These are phyloP conservation scores for Psophia crepitans DNA, from an alignment of 2,113 vertebrate genomes.

Conservation along the genomic window DNA sequence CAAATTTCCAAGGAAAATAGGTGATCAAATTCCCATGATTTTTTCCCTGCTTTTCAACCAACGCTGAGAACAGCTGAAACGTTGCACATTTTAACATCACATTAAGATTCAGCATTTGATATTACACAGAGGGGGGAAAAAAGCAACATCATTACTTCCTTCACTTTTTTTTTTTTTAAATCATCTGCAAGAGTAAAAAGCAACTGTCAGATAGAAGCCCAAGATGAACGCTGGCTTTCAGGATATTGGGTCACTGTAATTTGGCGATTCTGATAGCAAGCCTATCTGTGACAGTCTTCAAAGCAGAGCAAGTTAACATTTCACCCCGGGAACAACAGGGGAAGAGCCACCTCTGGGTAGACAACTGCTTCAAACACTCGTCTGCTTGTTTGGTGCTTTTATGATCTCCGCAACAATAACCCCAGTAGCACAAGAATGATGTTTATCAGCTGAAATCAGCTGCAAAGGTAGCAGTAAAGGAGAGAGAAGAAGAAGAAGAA, in stretches of 20 bases:
- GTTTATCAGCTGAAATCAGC: not conserved
- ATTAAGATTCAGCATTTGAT: not conserved
- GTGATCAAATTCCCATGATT: not conserved
- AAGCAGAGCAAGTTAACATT: conserved; percentile 12
- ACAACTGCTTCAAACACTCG: not conserved
- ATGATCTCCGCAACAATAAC: not conserved
- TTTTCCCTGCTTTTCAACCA: not conserved
- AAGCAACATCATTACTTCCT: not conserved
- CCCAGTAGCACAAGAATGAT: not conserved
- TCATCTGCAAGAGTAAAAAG: not conserved
- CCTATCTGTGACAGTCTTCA: not conserved
- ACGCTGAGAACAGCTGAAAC: not conserved
- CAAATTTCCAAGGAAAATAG: not conserved
- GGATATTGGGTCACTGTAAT: not conserved
- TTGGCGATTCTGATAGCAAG: not conserved
- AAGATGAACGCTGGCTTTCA: not conserved
- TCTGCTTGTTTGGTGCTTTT: not conserved
- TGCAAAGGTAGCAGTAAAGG: not conserved
- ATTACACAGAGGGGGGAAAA: not conserved
- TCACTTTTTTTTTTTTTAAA: not conserved
- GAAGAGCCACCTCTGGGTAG: not conserved
- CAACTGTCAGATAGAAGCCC: not conserved
- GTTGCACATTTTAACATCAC: not conserved
- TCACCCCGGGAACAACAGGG: not conserved
- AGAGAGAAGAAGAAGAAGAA: not conserved